phyloP scores from a whole-genome alignment of 1,140 invertebrate species.

The Eumaeus atala region DNA sequence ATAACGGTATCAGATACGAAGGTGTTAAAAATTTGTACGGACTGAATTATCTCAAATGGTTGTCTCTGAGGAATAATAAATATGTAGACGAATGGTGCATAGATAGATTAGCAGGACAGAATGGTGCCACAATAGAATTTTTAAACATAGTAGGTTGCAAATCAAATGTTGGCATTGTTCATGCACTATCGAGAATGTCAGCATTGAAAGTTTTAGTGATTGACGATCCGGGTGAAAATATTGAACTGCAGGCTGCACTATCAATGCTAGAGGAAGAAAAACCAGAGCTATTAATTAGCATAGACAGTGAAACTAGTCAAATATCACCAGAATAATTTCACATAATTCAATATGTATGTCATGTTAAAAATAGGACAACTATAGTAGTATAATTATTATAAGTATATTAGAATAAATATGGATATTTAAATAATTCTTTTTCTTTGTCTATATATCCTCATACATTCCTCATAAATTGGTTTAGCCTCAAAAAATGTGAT shows the following conservation, averaged over 20 bases:
- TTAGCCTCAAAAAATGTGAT: no score
- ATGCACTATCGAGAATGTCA: constrained; percentile 52
- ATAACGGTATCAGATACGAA: constrained; percentile 62
- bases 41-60: constrained; percentile 58
- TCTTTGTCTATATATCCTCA: no score
- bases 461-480: no score
- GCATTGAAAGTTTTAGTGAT: constrained; percentile 51
- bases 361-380: no score
- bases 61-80: constrained; percentile 58
- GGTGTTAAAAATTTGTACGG: constrained; percentile 53
- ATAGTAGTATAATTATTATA: no score
- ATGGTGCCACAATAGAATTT: constrained; percentile 52
- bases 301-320: constrained; percentile 22
- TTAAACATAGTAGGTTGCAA: constrained; percentile 59
- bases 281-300: constrained; percentile 49
- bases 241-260: constrained; percentile 50
- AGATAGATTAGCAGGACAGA: constrained; percentile 55
- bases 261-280: constrained; percentile 57
- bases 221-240: constrained; percentile 51
- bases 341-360: no score
- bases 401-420: no score
- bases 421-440: no score
- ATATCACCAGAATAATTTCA: constrained; percentile 16
- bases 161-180: constrained; percentile 46
- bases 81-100: constrained; percentile 67